These are phyloP conservation scores for Silurus glanis DNA, from an alignment of 2,113 vertebrate genomes.

Conservation along the genomic window DNA sequence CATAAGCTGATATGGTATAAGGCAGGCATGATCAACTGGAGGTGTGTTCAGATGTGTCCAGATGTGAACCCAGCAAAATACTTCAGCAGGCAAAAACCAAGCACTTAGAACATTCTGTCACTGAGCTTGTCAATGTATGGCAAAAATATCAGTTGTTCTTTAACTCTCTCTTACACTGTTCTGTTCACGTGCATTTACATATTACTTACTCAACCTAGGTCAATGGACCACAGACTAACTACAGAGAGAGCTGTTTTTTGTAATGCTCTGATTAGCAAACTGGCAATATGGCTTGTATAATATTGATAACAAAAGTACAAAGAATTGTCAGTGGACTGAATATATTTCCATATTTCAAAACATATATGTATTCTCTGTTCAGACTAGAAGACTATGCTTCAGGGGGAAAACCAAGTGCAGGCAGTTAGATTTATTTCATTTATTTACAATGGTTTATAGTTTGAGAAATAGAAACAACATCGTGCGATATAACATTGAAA, in stretches of 20 bases:
- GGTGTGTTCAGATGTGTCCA: background rate
- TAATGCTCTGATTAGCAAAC: background rate
- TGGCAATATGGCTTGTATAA: background rate
- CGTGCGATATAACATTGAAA: background rate
- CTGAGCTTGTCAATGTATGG: background rate
- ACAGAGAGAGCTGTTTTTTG: background rate
- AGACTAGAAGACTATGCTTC: background rate
- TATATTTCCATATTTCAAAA: background rate
- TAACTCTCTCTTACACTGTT: background rate
- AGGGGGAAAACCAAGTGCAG: background rate
- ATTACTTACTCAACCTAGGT: background rate
- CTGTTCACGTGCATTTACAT: background rate
- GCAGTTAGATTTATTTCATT: background rate
- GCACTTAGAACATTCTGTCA: background rate
- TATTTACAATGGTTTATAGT: background rate
- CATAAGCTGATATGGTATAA: slow-evolving; percentile 39
- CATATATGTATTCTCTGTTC: background rate
- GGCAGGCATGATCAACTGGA: slow-evolving; percentile 1
- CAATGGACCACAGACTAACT: background rate
- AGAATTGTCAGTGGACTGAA: background rate
- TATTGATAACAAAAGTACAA: background rate
- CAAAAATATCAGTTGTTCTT: background rate
- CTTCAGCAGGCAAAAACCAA: background rate
- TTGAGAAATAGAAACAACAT: background rate
- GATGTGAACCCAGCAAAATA: background rate